Base-by-base conservation (phyloP, 2,888 invertebrate species). In the Physocephala rufipes region DNA sequence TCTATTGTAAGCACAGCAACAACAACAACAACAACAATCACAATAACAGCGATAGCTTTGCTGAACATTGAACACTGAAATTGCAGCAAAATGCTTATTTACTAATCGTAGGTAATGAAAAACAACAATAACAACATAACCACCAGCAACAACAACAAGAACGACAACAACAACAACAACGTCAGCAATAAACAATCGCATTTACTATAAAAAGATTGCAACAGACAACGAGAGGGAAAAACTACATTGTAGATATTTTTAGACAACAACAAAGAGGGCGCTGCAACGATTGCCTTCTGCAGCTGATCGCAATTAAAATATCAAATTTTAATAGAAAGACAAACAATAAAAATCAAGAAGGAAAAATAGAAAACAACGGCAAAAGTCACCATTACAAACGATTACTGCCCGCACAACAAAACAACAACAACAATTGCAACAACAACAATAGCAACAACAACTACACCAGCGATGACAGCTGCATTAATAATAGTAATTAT, bases 251-350 rank as follows among this genome's bases (percentile, higher is more conserved):
- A 7, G 58, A 58, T 58, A 61, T 61, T 68, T 68, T 68, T 51
- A 61, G 68, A n/a, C 61, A 61, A 49, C 45, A 68, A 68, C 68
- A 61, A 68, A 61, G 68, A 62, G 68, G 68, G 68, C 68, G 68
- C 68, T 61, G 36, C 68, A 28, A 36, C 43, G 45, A 26, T 28
- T 13, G 45, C 59, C 21, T 53, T 36, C 30, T 61, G 68, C 68
- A 68, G 68, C 68, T 68, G 68, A 68, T 47, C 68, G 61, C 51
- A 73, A 73, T 73, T 73, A 73, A 73, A 73, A 73, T 71, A 73
- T 73, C 73, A 73, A 71, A 73, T 73, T 71, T 73, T 73, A 67
- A 71, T 73, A 70, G 67, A 55, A 71, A 71, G 73, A 71, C 73
- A 73, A n/a, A 71, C 71, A 71, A 49, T 47, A 65, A 43, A 5